Conservation (phyloP, 1,140 invertebrate genomes). For the Drosophila parabipectinata region DNA sequence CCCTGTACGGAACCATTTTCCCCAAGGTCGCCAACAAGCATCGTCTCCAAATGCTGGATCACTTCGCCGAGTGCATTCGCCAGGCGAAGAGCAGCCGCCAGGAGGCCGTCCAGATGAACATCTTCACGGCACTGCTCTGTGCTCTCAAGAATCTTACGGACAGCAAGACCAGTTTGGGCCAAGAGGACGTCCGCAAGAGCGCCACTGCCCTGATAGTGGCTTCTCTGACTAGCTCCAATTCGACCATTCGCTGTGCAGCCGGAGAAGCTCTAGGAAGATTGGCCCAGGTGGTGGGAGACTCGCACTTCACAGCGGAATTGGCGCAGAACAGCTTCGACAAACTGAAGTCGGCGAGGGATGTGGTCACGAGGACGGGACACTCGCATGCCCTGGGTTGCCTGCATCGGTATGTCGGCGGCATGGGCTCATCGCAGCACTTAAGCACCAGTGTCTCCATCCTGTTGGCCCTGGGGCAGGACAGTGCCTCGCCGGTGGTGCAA, state of each 20-base stretch:
- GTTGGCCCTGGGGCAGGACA: conserved; percentile 96
- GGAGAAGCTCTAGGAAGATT: conserved; percentile 95
- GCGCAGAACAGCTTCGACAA: conserved; percentile 96
- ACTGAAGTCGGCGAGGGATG: conserved; percentile 94
- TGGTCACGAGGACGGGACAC: conserved; percentile 94
- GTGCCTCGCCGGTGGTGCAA: conserved; percentile 85
- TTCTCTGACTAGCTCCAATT: conserved; percentile 92
- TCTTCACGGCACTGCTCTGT: conserved; percentile 96
- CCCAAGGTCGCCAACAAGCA: conserved; percentile 97
- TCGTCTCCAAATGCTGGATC: conserved; percentile 97
- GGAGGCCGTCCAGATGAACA: conserved; percentile 98
- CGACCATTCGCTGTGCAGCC: conserved; percentile 94
- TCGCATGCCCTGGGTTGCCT: conserved; percentile 96
- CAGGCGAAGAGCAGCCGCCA: conserved; percentile 95
- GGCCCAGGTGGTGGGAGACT: conserved; percentile 93
- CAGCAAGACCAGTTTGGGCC: conserved; percentile 92
- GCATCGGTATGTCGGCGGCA: conserved; percentile 95
- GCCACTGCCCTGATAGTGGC: conserved; percentile 92
- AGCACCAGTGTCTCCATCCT: conserved; percentile 97
- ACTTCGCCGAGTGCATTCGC: conserved; percentile 97
- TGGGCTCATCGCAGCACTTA: conserved; percentile 96
- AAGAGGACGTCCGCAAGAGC: conserved; percentile 95
- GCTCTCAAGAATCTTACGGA: conserved; percentile 95
- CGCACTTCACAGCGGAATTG: conserved; percentile 94
- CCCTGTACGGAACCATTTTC: conserved; percentile 97